Percentiles rank a stretch among this genome's conserved stretches.
Evolutionary conservation across 2,888 invertebrate species (phyloP).

Genomic region (Cephalotes varians): DNA sequence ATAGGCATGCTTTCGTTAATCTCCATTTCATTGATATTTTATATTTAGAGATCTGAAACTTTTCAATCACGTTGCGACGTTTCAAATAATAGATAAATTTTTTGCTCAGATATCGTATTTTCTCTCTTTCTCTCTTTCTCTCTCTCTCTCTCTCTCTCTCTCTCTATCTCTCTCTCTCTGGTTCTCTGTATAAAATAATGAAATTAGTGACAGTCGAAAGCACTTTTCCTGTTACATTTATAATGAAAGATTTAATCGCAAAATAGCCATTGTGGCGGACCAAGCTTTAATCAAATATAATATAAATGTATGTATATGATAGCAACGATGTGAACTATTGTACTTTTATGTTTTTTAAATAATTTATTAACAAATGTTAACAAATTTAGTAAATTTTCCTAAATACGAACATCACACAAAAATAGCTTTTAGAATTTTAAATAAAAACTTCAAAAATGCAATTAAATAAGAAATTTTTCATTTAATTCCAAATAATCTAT

Average conservation of each 20-base stretch:
- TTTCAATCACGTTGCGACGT: neutral
- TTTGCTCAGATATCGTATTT: slow-evolving; percentile 10
- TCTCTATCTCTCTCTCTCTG: neutral
- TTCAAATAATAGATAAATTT: slow-evolving; percentile 34
- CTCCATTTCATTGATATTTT: slow-evolving; percentile 41
- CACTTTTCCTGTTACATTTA: slow-evolving; percentile 28
- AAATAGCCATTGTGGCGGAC: neutral
- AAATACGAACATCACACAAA: neutral
- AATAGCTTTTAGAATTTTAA: neutral
- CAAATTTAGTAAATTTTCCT: neutral
- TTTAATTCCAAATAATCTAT: neutral
- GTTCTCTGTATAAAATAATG: slow-evolving; percentile 16
- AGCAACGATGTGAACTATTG: neutral
- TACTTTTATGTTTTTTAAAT: neutral
- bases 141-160: neutral
- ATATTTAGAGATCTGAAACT: slow-evolving; percentile 6
- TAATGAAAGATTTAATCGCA: neutral
- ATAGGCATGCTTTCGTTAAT: slow-evolving; percentile 35
- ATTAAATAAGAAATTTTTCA: neutral
- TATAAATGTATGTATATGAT: neutral
- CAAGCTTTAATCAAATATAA: slow-evolving; percentile 9
- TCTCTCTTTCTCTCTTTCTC: neutral
- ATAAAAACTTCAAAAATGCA: neutral
- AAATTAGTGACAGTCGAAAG: slow-evolving; percentile 10
- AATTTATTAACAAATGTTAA: neutral